A percentile compares a stretch with the other conserved stretches of the same genome.
Evolutionary conservation across 1,140 invertebrate genomes (phyloP).

Genomic region (Drosophila repletoides): DNA sequence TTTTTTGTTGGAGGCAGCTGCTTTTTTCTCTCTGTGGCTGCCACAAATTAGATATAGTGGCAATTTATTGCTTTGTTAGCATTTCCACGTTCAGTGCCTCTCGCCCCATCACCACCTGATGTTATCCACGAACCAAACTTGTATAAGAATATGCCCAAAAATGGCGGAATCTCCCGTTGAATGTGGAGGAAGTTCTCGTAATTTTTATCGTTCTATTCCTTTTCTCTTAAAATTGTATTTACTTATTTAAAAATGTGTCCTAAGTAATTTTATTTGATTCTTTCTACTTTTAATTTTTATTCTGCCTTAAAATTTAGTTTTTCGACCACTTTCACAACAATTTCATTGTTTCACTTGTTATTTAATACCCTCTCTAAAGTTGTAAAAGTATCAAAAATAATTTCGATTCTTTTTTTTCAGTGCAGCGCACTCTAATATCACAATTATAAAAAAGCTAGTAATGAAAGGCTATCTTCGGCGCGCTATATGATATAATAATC

Average conservation of each 20-base stretch:
- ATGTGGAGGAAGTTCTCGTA: slow-evolving; percentile 31
- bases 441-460: too few species aligned
- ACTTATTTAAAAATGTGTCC: slow-evolving; percentile 52
- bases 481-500: too few species aligned
- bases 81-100: slow-evolving; percentile 39
- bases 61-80: slow-evolving; percentile 65
- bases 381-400: too few species aligned
- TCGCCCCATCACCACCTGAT: too few species aligned
- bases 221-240: slow-evolving; percentile 21
- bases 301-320: neutral
- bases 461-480: too few species aligned
- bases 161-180: slow-evolving; percentile 13
- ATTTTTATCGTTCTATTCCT: neutral
- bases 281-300: neutral
- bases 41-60: slow-evolving; percentile 64
- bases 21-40: slow-evolving; percentile 13
- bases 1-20: slow-evolving; percentile 3
- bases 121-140: slow-evolving; percentile 2
- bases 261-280: slow-evolving; percentile 46
- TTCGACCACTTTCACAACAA: slow-evolving; percentile 4
- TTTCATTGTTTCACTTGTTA: slow-evolving; percentile 12
- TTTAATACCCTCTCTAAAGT: slow-evolving; percentile 3
- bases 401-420: too few species aligned
- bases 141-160: slow-evolving; percentile 42
- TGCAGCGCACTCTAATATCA: too few species aligned